Percentiles rank a stretch among this genome's conserved stretches.
Conservation (phyloP, 2,888 invertebrate genomes). For the Villa cingulata region DNA sequence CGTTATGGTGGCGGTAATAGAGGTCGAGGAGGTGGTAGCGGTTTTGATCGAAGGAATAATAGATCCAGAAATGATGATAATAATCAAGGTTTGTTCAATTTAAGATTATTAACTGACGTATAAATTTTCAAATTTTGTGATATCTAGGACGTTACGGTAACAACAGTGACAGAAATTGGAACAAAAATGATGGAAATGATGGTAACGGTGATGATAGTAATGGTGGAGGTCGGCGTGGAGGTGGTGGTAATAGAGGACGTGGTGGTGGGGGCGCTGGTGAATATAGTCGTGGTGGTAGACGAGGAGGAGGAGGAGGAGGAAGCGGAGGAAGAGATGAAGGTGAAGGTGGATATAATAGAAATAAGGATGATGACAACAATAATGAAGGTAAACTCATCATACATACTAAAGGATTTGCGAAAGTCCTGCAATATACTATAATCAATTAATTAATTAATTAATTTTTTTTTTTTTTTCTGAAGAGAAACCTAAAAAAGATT, state of each 20-base stretch:
- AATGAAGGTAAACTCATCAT: slow-evolving; percentile 1
- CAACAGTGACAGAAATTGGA: slow-evolving; percentile 6
- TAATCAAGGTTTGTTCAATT: no score
- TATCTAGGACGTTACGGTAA: slow-evolving; percentile 3
- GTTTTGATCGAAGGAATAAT: no score
- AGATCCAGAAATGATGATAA: no score
- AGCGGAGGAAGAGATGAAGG: slow-evolving; percentile 8
- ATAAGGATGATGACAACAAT: slow-evolving; percentile 8
- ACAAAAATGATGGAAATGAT: slow-evolving; percentile 29
- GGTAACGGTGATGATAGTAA: slow-evolving; percentile 29
- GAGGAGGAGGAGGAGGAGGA: slow-evolving; percentile 14
- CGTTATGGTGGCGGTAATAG: slow-evolving; percentile 28
- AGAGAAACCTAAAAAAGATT: slow-evolving; percentile 41
- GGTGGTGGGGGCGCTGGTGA: slow-evolving; percentile 13
- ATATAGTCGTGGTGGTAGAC: slow-evolving; percentile 15
- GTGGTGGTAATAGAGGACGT: slow-evolving; percentile 16
- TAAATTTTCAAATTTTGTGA: not conserved
- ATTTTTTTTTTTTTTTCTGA: slow-evolving; percentile 2
- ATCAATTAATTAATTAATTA: not conserved
- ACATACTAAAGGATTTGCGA: not conserved
- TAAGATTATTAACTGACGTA: not conserved
- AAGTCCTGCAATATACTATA: not conserved
- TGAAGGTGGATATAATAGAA: slow-evolving; percentile 8
- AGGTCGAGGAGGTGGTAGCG: slow-evolving; percentile 14
- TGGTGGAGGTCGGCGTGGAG: slow-evolving; percentile 18